These are phyloP conservation scores for Peromyscus attwateri DNA, from an alignment of 2,797 vertebrate genomes.

Conservation along the genomic window DNA sequence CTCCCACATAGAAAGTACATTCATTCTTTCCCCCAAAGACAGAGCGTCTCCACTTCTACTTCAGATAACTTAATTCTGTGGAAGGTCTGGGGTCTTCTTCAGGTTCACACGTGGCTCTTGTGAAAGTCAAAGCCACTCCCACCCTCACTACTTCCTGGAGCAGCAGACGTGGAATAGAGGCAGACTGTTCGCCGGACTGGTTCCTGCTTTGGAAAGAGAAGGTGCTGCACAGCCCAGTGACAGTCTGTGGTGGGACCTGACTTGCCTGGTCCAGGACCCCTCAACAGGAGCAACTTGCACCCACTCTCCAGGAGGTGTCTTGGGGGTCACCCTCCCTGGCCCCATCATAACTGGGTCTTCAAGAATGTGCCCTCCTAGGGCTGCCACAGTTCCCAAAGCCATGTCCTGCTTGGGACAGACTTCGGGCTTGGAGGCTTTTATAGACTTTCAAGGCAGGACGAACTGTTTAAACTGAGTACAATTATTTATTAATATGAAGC, in stretches of 20 bases:
- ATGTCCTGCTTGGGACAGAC: not conserved
- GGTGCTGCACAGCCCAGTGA: rapidly evolving
- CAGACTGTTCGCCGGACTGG: not conserved
- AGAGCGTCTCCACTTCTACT: not conserved
- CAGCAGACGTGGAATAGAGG: not conserved
- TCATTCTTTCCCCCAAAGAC: not conserved
- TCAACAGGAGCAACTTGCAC: not conserved
- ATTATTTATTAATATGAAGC: not conserved
- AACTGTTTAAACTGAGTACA: not conserved
- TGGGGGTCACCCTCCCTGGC: not conserved
- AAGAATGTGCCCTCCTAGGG: not conserved
- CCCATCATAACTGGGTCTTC: not conserved
- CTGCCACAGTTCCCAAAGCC: not conserved
- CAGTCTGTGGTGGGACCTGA: too few relatives aligned
- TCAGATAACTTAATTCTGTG: not conserved
- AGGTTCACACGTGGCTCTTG: not conserved
- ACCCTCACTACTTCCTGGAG: rapidly evolving
- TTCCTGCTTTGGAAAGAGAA: not conserved
- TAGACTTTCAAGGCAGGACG: not conserved
- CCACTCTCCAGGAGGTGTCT: too few relatives aligned
- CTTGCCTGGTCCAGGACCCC: not conserved
- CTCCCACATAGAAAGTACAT: not conserved
- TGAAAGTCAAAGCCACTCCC: not conserved
- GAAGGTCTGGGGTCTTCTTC: not conserved
- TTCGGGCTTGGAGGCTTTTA: not conserved